Evolutionary conservation across 2,888 invertebrate genomes (phyloP).

Genomic region (Fabriciana adippe): DNA sequence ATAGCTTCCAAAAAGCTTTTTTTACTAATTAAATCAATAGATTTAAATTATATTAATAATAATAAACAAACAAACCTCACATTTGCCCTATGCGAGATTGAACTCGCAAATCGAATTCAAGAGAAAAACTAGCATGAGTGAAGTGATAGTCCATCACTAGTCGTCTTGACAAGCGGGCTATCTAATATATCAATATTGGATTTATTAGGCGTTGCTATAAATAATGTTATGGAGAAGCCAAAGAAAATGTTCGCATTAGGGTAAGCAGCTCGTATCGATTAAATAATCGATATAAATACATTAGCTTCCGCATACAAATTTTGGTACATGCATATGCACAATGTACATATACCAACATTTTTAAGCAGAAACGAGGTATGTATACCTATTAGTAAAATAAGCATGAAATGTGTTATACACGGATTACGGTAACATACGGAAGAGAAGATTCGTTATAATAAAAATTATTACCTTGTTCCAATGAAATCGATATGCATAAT

Average conservation of each 20-base stretch:
- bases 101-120: too few species aligned
- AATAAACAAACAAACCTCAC: too few species aligned
- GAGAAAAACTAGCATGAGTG: too few species aligned
- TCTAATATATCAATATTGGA: too few species aligned
- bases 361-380: too few species aligned
- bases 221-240: slow-evolving; percentile 10
- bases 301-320: slow-evolving; percentile 7
- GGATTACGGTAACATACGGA: slow-evolving; percentile 5
- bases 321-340: neutral
- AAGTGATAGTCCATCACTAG: too few species aligned
- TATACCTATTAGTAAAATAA: neutral
- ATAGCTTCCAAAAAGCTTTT: too few species aligned
- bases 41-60: too few species aligned
- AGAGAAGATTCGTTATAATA: neutral
- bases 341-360: too few species aligned
- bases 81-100: too few species aligned
- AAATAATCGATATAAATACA: slow-evolving; percentile 1
- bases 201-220: neutral
- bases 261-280: slow-evolving; percentile 10
- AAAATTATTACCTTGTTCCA: slow-evolving; percentile 5
- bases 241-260: slow-evolving; percentile 1
- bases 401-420: slow-evolving; percentile 1
- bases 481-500: slow-evolving; percentile 6
- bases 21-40: too few species aligned
- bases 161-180: too few species aligned